Conservation (phyloP, 2,888 invertebrate species). For the Neoaliturus tenellus region DNA sequence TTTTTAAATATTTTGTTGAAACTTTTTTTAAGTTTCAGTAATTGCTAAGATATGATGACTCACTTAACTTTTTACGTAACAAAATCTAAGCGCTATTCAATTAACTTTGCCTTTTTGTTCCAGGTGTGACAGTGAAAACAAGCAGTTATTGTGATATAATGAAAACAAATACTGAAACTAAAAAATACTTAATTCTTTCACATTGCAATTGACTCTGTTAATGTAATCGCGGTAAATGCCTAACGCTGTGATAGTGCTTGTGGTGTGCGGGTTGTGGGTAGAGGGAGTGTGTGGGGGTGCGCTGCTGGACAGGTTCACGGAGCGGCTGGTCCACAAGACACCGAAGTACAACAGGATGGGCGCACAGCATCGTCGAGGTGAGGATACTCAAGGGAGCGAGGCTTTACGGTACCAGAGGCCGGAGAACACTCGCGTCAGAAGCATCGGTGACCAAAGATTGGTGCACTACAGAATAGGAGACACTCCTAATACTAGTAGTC, state of each 20-base stretch:
- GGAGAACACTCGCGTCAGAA: background rate
- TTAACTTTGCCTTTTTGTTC: too few relatives aligned
- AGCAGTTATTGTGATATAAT: too few relatives aligned
- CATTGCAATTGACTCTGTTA: background rate
- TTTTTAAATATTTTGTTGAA: too few relatives aligned
- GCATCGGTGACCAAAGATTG: background rate
- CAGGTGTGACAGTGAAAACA: too few relatives aligned
- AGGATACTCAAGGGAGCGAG: background rate
- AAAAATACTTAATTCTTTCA: too few relatives aligned
- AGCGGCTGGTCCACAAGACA: background rate
- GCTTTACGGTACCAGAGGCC: background rate
- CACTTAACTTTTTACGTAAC: too few relatives aligned
- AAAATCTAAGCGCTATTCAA: too few relatives aligned
- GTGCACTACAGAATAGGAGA: background rate
- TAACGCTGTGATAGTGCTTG: background rate
- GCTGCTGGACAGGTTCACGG: slow-evolving; percentile 1
- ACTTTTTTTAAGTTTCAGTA: too few relatives aligned
- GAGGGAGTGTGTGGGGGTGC: background rate
- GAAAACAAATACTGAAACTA: too few relatives aligned
- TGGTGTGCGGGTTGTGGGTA: slow-evolving; percentile 25
- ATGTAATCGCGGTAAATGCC: slow-evolving; percentile 25
- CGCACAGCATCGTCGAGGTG: background rate
- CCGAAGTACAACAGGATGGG: background rate
- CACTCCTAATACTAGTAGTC: background rate
- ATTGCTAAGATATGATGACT: too few relatives aligned